Percentiles rank a stretch among this genome's conserved stretches.
phyloP scores from a whole-genome alignment of 2,113 vertebrate species.

The Chionis minor region DNA sequence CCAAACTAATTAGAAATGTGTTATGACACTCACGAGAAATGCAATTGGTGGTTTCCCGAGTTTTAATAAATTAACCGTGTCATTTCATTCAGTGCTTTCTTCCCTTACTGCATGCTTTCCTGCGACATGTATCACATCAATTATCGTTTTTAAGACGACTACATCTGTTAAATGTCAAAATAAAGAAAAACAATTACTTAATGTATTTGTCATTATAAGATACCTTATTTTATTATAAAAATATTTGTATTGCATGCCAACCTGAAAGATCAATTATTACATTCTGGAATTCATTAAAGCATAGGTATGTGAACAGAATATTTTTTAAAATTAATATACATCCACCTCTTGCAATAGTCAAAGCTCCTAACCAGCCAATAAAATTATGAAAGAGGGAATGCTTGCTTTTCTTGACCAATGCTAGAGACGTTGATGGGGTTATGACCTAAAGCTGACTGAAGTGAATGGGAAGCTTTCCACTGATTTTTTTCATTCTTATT shows the following conservation, averaged over 20 bases:
- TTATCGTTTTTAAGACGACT: neutral
- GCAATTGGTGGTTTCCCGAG: neutral
- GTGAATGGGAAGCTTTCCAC: neutral
- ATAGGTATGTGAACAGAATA: neutral
- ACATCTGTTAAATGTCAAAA: neutral
- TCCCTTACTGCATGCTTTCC: neutral
- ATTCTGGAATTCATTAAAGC: neutral
- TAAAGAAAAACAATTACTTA: neutral
- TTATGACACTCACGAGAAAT: neutral
- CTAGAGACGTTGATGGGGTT: neutral
- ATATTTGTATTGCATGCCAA: neutral
- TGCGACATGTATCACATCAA: neutral
- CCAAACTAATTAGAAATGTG: neutral
- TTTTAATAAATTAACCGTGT: neutral
- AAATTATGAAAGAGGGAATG: neutral
- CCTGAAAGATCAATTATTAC: neutral
- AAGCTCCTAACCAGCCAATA: neutral
- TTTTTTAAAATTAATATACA: neutral
- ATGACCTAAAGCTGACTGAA: neutral
- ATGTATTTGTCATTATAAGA: neutral
- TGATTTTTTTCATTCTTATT: neutral
- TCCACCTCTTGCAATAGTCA: neutral
- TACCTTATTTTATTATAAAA: neutral
- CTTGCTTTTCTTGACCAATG: neutral
- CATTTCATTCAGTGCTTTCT: neutral